Base-by-base conservation (phyloP, 2,888 invertebrate species). In the Calameuta idolon region DNA sequence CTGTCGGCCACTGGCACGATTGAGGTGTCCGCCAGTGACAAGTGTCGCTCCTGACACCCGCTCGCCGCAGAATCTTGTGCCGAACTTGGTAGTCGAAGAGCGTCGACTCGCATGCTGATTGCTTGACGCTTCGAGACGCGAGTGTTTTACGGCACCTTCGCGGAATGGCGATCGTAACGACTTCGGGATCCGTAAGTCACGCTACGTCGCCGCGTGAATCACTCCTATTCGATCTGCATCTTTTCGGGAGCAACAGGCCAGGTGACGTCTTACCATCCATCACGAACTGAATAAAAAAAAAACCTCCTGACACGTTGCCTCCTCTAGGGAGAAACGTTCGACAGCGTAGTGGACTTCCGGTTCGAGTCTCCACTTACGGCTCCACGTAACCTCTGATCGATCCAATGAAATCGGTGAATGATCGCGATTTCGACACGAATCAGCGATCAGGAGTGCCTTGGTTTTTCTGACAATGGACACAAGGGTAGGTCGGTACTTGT, bases 11-110 rank as follows among this genome's bases (percentile, higher is more conserved):
- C 34, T 34, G 31, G 15, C 71, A 33, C 71, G 71, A 71, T 71
- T 34, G 71, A 71, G 71, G 71, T 71, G 71, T 31, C 71, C 34
- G 11, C 34, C 71, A 34, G 71, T 71, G 71, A 71, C 71, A 34
- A 31, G 71, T 34, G 71, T 71, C 71, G 34, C 71, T 34, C 33
- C 71, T 31, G 71, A 71, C 71, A 71, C 71, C 71, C 31, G 71
- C 33, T 31, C 71, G 15, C 71, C 71, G 31, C 12, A 31, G 31
- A 71, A 71, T 71, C 34, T 34, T 34, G 9, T 34, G 71, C 71
- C 71, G 71, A 71, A 71, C 33, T 71, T 34, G 71, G 71, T 34
- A 34, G 71, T 71, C 71, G 71, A 34, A 31, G 33, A 34, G 33
- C 71, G 71, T 34, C 33, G 71, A 31, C 31, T 33, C 34, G 31